Percentiles rank a stretch among this genome's conserved stretches.
phyloP scores from a whole-genome alignment of 2,888 invertebrate genomes.

The Adineta ricciae region DNA sequence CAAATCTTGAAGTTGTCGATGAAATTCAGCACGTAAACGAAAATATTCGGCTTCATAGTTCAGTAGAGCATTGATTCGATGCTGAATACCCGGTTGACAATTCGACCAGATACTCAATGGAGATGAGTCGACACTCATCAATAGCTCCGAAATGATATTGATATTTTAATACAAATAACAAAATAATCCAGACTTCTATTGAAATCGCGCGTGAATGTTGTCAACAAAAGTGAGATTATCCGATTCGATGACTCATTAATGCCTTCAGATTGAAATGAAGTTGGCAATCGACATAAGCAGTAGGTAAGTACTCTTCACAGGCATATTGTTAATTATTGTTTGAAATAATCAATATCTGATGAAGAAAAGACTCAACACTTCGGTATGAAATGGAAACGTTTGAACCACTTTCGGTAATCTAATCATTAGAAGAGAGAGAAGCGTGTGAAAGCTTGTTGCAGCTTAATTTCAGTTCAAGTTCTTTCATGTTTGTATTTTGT shows the following conservation, averaged over 20 bases:
- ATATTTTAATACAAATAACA: too few relatives aligned
- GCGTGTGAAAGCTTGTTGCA: not conserved
- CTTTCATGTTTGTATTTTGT: not conserved
- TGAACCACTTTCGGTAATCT: not conserved
- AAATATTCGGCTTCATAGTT: slow-evolving; percentile 72
- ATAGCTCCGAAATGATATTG: too few relatives aligned
- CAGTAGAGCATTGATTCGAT: slow-evolving; percentile 68
- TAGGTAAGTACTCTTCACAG: not conserved
- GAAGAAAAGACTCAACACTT: too few relatives aligned
- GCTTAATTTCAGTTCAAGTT: not conserved
- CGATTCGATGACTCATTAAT: too few relatives aligned
- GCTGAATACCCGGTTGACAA: not conserved
- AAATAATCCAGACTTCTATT: too few relatives aligned
- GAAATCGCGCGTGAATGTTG: too few relatives aligned
- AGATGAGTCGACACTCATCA: not conserved
- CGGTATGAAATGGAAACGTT: not conserved
- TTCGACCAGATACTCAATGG: not conserved
- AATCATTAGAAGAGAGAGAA: not conserved
- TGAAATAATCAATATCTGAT: too few relatives aligned
- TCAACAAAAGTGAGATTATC: too few relatives aligned
- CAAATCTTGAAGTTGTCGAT: slow-evolving; percentile 78
- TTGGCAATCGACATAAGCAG: not conserved
- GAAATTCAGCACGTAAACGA: slow-evolving; percentile 80
- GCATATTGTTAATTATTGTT: not conserved
- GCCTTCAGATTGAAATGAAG: not conserved